Conservation (phyloP, 2,113 vertebrate genomes). For the Gymnobelideus leadbeateri region DNA sequence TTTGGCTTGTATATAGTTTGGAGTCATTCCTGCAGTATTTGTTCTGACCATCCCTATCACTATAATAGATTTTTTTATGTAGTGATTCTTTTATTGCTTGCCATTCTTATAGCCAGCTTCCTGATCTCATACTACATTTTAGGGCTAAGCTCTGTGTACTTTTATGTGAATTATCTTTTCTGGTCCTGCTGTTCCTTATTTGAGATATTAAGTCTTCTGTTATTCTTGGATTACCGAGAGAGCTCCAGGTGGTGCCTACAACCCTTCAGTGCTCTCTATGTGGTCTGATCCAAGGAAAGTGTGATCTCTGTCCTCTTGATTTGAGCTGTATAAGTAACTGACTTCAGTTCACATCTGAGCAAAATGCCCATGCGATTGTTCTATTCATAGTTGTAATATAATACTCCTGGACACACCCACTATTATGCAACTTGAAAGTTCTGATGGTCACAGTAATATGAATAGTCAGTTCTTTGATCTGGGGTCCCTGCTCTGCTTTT, state of each 20-base stretch:
- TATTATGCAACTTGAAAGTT: background rate
- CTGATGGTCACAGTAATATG: background rate
- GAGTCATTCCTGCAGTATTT: too few species aligned
- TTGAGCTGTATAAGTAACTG: background rate
- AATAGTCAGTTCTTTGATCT: background rate
- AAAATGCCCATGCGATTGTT: background rate
- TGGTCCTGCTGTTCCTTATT: background rate
- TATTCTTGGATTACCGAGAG: background rate
- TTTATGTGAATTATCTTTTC: background rate
- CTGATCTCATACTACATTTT: background rate
- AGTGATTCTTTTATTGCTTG: background rate
- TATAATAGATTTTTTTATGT: background rate
- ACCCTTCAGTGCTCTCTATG: background rate
- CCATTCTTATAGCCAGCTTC: too few species aligned
- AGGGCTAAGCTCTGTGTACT: background rate
- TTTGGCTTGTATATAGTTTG: too few species aligned
- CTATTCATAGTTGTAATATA: background rate
- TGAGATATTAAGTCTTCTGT: background rate
- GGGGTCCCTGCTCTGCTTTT: background rate
- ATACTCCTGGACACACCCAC: background rate
- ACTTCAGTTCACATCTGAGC: background rate
- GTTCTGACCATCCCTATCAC: too few species aligned
- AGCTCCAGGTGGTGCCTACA: background rate
- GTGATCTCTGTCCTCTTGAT: background rate
- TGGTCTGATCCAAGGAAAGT: background rate